Evolutionary conservation across 2,888 invertebrate species (phyloP).

Genomic region (Chymomyza fuscimana): DNA sequence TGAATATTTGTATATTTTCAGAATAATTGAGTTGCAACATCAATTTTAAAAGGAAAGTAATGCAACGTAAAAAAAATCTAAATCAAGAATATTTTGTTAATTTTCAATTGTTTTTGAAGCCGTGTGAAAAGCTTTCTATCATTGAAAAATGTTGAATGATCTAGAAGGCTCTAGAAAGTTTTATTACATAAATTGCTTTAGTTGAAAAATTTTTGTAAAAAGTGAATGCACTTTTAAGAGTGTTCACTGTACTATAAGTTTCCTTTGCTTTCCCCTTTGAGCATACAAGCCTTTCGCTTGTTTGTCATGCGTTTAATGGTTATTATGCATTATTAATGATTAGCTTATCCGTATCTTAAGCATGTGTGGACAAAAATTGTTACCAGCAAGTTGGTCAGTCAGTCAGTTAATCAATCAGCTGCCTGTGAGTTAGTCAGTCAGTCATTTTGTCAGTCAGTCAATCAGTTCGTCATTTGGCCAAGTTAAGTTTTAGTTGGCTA

Average conservation of each 20-base stretch:
- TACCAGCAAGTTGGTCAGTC: background rate
- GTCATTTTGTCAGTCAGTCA: background rate
- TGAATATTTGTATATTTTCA: too few species aligned
- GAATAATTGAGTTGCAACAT: too few species aligned
- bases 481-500: conserved; percentile 16
- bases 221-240: background rate
- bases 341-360: conserved; percentile 43
- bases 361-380: conserved; percentile 55
- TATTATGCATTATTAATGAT: conserved; percentile 28
- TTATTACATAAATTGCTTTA: too few species aligned
- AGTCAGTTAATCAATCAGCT: background rate
- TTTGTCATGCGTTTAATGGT: conserved; percentile 36
- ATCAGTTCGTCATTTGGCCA: background rate
- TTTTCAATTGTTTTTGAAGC: too few species aligned
- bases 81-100: too few species aligned
- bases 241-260: background rate
- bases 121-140: too few species aligned
- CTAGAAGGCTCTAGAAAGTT: too few species aligned
- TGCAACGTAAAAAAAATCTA: too few species aligned
- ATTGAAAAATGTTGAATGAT: too few species aligned
- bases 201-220: too few species aligned
- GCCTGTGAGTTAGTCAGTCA: conserved; percentile 8
- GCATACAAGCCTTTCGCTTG: conserved; percentile 13
- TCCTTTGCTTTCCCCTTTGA: background rate
- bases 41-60: too few species aligned